Evolutionary conservation across 2,113 vertebrate species (phyloP).

Genomic region (Talpa occidentalis): DNA sequence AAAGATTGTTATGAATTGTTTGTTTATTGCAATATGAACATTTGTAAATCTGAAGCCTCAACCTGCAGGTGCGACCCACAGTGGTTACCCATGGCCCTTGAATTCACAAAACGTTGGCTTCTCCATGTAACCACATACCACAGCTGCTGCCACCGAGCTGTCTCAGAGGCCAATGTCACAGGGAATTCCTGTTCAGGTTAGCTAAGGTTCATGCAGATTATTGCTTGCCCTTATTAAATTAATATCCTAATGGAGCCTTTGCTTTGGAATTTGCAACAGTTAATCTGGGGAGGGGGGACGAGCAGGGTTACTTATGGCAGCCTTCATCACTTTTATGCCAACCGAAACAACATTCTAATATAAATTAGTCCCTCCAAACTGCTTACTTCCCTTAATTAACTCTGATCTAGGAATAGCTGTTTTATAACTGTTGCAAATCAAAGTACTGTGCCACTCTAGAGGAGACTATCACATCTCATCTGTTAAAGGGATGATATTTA

Average conservation of each 20-base stretch:
- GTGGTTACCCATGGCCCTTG: not conserved
- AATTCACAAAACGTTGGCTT: not conserved
- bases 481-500: constrained; percentile 71
- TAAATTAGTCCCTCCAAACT: constrained; percentile 74
- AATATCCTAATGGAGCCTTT: constrained; percentile 47
- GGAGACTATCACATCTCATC: constrained; percentile 71
- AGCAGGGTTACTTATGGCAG: constrained; percentile 61
- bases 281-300: not conserved
- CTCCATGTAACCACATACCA: not conserved
- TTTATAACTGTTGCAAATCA: constrained; percentile 82
- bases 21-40: not conserved
- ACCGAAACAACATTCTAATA: constrained; percentile 34
- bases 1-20: not conserved
- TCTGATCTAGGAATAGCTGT: constrained; percentile 68
- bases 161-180: not conserved
- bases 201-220: not conserved
- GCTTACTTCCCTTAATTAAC: constrained; percentile 68
- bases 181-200: not conserved
- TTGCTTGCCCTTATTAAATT: constrained; percentile 49
- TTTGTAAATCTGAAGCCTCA: not conserved
- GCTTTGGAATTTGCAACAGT: not conserved
- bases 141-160: not conserved
- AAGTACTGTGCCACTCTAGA: constrained; percentile 69
- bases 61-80: not conserved
- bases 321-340: constrained; percentile 62